Evolutionary conservation across 2,113 vertebrate genomes (phyloP), one percentile per base, ranked within the genome.

Genomic region (Esox niger): DNA sequence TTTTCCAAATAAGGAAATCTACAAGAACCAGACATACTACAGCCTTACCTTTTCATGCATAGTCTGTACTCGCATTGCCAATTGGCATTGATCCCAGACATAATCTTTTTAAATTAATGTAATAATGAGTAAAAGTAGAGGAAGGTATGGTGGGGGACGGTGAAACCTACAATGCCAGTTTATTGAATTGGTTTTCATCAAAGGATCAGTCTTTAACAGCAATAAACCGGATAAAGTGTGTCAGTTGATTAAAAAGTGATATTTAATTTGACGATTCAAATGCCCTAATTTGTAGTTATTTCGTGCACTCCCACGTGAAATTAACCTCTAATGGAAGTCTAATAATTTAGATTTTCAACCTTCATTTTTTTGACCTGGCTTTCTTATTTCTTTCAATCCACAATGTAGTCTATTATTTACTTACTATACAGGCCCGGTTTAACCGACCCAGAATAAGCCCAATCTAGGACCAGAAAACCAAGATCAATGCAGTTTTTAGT

Each of bases 301-400:
- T 49, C 56, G 72, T 76, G 82, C 80, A 82, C 79, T 82, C 79
- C 71, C 77, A 11, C 68, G 58, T 75, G 81, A 67, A 64, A 79
- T 80, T 66, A 43, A 54, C 29, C 57, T n/a, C n/a, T n/a, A n/a
- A n/a, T n/a, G n/a, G n/a, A n/a, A n/a, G n/a, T n/a, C n/a, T 55
- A 60, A 80, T 82, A 63, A 70, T 56, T 1, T 58, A 23, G 38
- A 62, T 55, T 71, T 56, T 76, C 63, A 54, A 31, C 46, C 4
- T 33, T 33, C 11, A 10, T 35, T 29, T n/a, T 75, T 65, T 64
- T 31, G 43, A 29, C 71, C 55, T 66, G 64, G 33, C 68, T 43
- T 52, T 66, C 38, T 69, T 1, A n/a, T 69, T 13, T 47, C 31
- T 71, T 25, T 17, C 56, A 64, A 35, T 57, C 25, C 38, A 56